A percentile compares a stretch with the other conserved stretches of the same genome.
These are phyloP conservation scores for Lithobates sylvaticus DNA, from an alignment of 2,797 vertebrate genomes.

Conservation along the genomic window DNA sequence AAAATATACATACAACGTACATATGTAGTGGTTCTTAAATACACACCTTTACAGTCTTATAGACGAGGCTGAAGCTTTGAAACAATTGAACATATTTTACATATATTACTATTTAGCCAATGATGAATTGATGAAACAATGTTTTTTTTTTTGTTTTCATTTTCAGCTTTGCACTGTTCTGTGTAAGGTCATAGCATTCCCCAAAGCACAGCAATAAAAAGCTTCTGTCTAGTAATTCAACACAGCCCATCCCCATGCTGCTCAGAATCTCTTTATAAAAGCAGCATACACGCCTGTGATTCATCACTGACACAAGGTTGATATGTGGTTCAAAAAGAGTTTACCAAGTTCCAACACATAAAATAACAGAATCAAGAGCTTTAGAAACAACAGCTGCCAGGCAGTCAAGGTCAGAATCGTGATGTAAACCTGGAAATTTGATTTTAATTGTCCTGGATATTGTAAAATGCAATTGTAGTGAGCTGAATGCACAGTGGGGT, in stretches of 20 bases:
- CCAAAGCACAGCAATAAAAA: slow-evolving; percentile 48
- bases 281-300: slow-evolving; percentile 36
- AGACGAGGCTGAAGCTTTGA: neutral
- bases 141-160: neutral
- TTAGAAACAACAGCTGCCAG: slow-evolving; percentile 41
- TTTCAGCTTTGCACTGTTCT: neutral
- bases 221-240: slow-evolving; percentile 35
- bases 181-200: slow-evolving; percentile 35
- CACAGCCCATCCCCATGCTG: slow-evolving; percentile 28
- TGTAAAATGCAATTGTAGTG: slow-evolving; percentile 15
- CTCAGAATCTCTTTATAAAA: slow-evolving; percentile 44
- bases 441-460: slow-evolving; percentile 43
- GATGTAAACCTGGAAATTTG: slow-evolving; percentile 33
- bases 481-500: neutral
- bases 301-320: slow-evolving; percentile 47
- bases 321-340: slow-evolving; percentile 50
- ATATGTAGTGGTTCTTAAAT: no score
- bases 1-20: no score
- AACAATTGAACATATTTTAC: neutral
- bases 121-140: neutral
- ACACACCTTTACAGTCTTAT: no score
- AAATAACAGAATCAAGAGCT: slow-evolving; percentile 45
- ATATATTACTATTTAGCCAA: neutral
- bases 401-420: slow-evolving; percentile 39
- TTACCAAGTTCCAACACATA: slow-evolving; percentile 43